Percentiles rank a stretch among this genome's conserved stretches.
These are phyloP conservation scores for Crematogaster levior DNA, from an alignment of 2,888 invertebrate species.

Conservation along the genomic window DNA sequence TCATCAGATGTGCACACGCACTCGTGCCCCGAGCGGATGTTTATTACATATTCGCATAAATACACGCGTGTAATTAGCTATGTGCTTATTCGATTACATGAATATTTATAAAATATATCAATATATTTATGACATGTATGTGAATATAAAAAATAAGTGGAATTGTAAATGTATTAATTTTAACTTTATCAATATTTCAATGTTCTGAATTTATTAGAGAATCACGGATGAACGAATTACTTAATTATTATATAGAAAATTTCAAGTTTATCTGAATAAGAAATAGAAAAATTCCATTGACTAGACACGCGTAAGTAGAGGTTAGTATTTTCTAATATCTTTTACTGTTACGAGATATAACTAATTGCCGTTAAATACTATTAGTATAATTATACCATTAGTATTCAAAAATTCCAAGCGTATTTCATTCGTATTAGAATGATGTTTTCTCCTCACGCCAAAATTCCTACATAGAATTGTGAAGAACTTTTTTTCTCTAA, in stretches of 20 bases:
- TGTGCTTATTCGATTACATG: neutral
- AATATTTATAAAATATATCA: neutral
- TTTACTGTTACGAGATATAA: neutral
- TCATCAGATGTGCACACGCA: neutral
- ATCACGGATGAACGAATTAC: neutral
- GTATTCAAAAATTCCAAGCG: neutral
- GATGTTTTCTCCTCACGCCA: neutral
- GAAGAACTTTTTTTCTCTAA: neutral
- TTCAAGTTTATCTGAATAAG: neutral
- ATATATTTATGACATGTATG: neutral
- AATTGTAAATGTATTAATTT: neutral
- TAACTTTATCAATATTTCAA: neutral
- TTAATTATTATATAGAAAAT: neutral
- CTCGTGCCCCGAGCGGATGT: conserved; percentile 9
- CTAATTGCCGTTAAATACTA: neutral
- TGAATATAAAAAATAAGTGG: neutral
- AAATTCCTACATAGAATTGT: conserved; percentile 4
- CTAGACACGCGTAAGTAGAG: neutral
- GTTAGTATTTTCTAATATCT: neutral
- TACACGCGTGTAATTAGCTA: neutral
- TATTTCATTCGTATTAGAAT: neutral
- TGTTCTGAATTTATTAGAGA: neutral
- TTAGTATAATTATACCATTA: conserved; percentile 7
- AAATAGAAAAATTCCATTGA: neutral
- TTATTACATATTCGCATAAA: neutral